Conservation (phyloP, 2,888 invertebrate genomes). For the Phaedon cochleariae region DNA sequence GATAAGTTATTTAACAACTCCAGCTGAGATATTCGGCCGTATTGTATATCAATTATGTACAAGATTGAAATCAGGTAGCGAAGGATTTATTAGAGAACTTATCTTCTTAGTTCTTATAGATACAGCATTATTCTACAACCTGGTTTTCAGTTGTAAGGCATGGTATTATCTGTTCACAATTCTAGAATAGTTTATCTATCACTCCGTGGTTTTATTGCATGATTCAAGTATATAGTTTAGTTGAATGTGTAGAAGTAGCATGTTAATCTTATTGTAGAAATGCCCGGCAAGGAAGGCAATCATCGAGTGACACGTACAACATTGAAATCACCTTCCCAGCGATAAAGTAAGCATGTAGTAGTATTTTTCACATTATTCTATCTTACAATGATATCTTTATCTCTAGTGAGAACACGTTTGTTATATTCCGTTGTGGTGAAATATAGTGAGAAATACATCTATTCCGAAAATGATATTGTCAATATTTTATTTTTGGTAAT, state of each 20-base stretch:
- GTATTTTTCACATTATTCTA: conserved; percentile 1
- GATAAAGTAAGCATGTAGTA: conserved; percentile 77
- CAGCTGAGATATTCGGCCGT: no score
- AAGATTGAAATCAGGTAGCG: no score
- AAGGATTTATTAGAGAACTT: no score
- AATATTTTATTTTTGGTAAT: no score
- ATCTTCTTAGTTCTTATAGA: no score
- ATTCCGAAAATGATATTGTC: no score
- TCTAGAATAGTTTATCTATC: background rate
- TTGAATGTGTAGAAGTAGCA: conserved; percentile 56
- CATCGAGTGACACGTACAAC: conserved; percentile 89
- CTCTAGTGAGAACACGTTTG: background rate
- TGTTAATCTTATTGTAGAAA: conserved; percentile 68
- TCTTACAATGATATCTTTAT: background rate
- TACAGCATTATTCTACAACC: background rate
- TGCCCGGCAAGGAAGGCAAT: conserved; percentile 84
- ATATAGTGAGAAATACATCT: no score
- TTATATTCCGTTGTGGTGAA: background rate
- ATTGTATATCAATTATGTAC: no score
- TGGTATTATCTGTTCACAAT: background rate
- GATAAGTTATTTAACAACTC: no score
- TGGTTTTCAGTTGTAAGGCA: background rate
- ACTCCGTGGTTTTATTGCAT: conserved; percentile 38
- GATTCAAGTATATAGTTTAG: conserved; percentile 46
- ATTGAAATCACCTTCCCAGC: conserved; percentile 93